Evolutionary conservation across 2,797 vertebrate species (phyloP), one percentile per base, ranked within the genome.

Genomic region (Catostomus latipinnis): DNA sequence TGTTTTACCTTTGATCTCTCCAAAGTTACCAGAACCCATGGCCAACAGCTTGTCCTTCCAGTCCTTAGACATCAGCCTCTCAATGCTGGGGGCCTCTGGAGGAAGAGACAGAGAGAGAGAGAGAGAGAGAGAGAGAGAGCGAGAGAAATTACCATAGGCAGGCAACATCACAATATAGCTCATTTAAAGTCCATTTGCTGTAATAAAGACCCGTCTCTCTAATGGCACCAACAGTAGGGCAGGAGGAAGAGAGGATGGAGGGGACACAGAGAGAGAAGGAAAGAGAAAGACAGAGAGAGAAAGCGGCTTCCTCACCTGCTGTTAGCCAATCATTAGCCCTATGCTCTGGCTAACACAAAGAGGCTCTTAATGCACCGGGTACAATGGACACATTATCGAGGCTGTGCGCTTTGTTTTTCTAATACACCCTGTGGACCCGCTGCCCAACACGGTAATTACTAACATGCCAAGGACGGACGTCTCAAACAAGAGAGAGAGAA

Each of bases 21-120:
- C 97, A 87, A 98, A 96, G 94, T 98, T 97, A 92, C 97, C 97
- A 92, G 97, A 97, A 93, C 97, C 97, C 97, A 99, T 98, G 88
- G 97, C 97, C 92, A 98, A 95, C 92, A 99, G 97, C 94, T 98
- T 99, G 95, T 99, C 97, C 94, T 99, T 99, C 97, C 97, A 99
- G 94, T 98, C 97, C 93, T 98, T 99, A 92, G 97, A 99, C 93
- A 99, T 94, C 90, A 99, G 96, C 91, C 96, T 97, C 94, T 98
- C 97, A 94, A 99, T 99, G 92, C 96, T 98, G 91, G 97, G 96
- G 89, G 96, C 95, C 94, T 98, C 97, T 98, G 93, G 91, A 87
- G 87, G 92, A 91, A 34, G 34, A 22, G 22, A 22, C 1, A 22
- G 22, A 22, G 1, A 22, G 22, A 34, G 2, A 34, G 2, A 34